Conservation (phyloP, 2,113 vertebrate species). For the Oryzias javanicus region DNA sequence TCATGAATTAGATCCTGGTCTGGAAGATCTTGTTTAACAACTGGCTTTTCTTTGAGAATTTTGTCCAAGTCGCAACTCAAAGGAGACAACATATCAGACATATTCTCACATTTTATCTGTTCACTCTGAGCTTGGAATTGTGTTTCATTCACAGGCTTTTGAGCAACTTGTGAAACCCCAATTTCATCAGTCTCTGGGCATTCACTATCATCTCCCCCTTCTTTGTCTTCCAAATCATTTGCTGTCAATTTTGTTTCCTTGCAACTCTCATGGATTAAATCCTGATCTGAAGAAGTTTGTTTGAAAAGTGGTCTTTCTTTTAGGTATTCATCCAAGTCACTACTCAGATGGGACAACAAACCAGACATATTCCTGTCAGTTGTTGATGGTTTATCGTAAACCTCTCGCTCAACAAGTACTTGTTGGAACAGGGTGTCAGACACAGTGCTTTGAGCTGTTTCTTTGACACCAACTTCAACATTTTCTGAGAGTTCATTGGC, state of each 20-base stretch:
- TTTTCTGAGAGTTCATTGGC: conserved; percentile 41
- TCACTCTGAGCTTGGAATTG: conserved; percentile 28
- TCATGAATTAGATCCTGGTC: conserved; percentile 3
- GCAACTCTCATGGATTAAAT: conserved; percentile 2
- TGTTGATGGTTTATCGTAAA: conserved; percentile 23
- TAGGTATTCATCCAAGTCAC: conserved; percentile 65
- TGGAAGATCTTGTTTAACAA: not conserved
- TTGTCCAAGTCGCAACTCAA: conserved; percentile 72
- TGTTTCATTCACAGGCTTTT: conserved; percentile 61
- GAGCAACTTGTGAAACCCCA: conserved; percentile 70
- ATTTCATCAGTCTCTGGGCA: conserved; percentile 45
- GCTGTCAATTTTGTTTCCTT: not conserved
- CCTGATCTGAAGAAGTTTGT: not conserved
- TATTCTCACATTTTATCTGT: conserved; percentile 42
- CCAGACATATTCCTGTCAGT: conserved; percentile 59
- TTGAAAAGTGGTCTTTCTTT: conserved; percentile 29
- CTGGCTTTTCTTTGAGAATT: conserved; percentile 25
- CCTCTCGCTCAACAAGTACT: conserved; percentile 61
- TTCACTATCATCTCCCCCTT: not conserved
- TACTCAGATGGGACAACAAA: conserved; percentile 66
- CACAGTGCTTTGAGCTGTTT: conserved; percentile 22
- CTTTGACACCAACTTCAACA: conserved; percentile 68
- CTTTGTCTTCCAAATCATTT: not conserved
- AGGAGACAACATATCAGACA: conserved; percentile 67
- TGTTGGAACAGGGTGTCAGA: conserved; percentile 64